Base-by-base conservation (phyloP, 2,797 vertebrate species). In the Psittacula derbiana region DNA sequence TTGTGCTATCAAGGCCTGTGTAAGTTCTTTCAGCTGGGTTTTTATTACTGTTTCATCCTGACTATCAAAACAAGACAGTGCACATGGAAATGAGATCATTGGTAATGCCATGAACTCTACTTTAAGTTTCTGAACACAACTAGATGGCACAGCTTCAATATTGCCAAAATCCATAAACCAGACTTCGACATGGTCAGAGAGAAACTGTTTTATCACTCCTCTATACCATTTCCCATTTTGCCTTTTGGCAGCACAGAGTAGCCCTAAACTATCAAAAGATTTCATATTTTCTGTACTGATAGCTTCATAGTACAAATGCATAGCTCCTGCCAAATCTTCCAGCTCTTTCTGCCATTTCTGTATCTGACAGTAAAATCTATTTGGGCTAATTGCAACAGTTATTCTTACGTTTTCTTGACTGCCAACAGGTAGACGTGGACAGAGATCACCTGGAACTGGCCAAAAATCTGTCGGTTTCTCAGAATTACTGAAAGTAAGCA, bases 101-200 rank as follows among this genome's bases (percentile, higher is more conserved):
- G 99, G 98, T 38, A 95, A 70, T 14, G 87, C 98, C 91, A 97
- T 97, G 83, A 99, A 98, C 89, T 98, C 97, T 43, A 92, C 91
- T 19, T 98, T 98, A 88, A 99, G 98, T 92, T 98, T 98, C 88
- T 97, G 97, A 94, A 99, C 50, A 3, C 97, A 96, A 73, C 97
- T 94, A 33, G 98, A 97, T 80, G 98, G 97, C 58, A 99, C 97
- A 44, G 96, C 95, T 96, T 99, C 99, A 84, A 49, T 98, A 97
- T 95, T 98, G 55, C 99, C 99, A 31, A 98, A 99, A 98, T 99
- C 99, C 91, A 99, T 98, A 95, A 99, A 98, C 96, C 98, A 98
- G 81, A 99, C 98, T 97, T 97, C 98, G 31, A 99, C 97, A 12
- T 89, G 82, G 80, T 98, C 98, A 41, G 98, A 94, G 12, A 99